A percentile compares a stretch with the other conserved stretches of the same genome.
phyloP scores from a whole-genome alignment of 2,888 invertebrate species.

The Halocaridina rubra region DNA sequence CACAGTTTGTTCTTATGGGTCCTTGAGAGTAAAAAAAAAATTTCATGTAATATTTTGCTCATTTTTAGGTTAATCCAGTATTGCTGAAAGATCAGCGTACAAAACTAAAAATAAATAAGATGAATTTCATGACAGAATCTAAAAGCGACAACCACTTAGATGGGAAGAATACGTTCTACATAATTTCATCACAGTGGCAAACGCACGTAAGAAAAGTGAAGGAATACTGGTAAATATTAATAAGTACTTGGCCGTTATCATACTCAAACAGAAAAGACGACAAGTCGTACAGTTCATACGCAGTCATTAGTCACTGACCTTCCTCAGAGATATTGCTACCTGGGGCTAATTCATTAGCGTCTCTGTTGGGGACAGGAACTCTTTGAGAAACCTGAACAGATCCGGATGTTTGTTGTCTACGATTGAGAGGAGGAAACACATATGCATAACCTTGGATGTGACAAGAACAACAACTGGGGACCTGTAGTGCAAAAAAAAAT shows the following conservation, averaged over 20 bases:
- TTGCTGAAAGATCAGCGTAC: too few species aligned
- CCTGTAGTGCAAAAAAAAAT: constrained; percentile 69
- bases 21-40: too few species aligned
- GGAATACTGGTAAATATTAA: not conserved
- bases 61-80: too few species aligned
- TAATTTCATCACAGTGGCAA: too few species aligned
- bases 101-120: too few species aligned
- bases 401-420: constrained; percentile 21
- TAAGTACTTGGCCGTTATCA: not conserved
- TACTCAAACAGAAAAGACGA: too few species aligned
- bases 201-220: not conserved
- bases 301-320: constrained; percentile 6
- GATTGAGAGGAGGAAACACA: constrained; percentile 63
- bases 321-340: not conserved
- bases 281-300: too few species aligned
- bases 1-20: too few species aligned
- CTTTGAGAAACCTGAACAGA: not conserved
- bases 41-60: too few species aligned
- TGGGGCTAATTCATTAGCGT: constrained; percentile 1
- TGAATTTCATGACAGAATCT: too few species aligned
- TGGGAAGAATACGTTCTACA: too few species aligned
- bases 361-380: not conserved
- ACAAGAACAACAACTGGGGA: constrained; percentile 85
- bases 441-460: constrained; percentile 79
- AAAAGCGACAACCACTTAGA: too few species aligned